Percentiles rank a stretch among this genome's conserved stretches.
Conservation (phyloP, 2,113 vertebrate genomes). For the Clarias macrocephalus region DNA sequence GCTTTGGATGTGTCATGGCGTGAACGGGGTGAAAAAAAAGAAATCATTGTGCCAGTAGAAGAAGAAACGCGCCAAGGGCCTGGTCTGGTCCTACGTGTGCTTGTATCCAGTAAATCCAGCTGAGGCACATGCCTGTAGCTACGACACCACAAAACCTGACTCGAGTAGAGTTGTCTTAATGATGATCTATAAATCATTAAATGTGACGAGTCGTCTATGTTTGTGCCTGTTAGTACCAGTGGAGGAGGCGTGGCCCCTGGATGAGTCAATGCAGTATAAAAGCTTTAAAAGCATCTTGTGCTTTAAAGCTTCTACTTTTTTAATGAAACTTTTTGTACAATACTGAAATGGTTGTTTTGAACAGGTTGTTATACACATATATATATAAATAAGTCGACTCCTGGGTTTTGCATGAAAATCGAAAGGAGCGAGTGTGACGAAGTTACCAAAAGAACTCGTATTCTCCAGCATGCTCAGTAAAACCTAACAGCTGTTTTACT, state of each 20-base stretch:
- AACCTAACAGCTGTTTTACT: no score
- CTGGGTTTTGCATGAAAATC: no score
- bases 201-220: neutral
- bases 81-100: neutral
- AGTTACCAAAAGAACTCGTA: no score
- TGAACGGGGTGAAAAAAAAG: neutral
- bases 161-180: neutral
- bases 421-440: no score
- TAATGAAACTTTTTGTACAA: neutral
- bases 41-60: neutral
- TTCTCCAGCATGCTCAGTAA: no score
- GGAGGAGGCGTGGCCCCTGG: neutral
- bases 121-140: neutral
- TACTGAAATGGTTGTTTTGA: neutral
- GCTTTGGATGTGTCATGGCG: neutral
- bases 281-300: neutral
- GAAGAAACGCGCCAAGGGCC: neutral
- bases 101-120: slow-evolving; percentile 23
- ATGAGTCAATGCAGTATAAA: neutral
- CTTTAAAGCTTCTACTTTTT: neutral
- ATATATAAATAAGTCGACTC: no score
- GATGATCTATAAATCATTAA: neutral
- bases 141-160: slow-evolving; percentile 10
- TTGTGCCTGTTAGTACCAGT: neutral
- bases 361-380: neutral